Base-by-base conservation (phyloP, 1,140 invertebrate genomes). In the Spodoptera frugiperda region DNA sequence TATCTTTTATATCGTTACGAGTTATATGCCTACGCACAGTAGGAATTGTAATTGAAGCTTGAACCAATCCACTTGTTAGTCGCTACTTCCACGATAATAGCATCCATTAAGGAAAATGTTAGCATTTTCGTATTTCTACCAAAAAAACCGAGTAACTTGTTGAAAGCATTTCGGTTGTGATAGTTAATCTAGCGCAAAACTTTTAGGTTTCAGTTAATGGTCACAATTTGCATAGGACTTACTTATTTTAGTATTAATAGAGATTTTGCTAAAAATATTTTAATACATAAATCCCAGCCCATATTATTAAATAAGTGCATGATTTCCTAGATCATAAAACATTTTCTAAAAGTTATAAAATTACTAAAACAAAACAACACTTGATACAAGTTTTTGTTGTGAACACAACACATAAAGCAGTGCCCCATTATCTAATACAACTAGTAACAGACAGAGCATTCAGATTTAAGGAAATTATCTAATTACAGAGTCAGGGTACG, bases 51-150 rank as follows among this genome's bases (percentile, higher is more conserved):
- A 77, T 77, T 77, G 70, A 74, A 77, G 48, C 54, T 71, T 21
- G n/a, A 71, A 79, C 75, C 75, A 80, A 74, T 77, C 49, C 76
- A 80, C 75, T 80, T 72, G 54, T 63, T 74, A 80, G 44, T 77
- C 55, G 70, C 70, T 74, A 77, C 67, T 80, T 77, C 48, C 59
- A 65, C 54, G 71, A 79, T 59, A 76, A 72, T 55, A 71, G 54
- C 55, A 12, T 63, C 78, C 75, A 80, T 80, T 80, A 77, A n/a
- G 73, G 53, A 74, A 46, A 59, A 77, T 63, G 48, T 65, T 71
- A 76, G 65, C 19, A 19, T 49, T 67, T 67, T 67, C 44, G 46
- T 67, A 67, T 67, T 48, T 67, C 44, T 17, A 48, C 44, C 12
- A 48, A 39, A 49, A 25, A 67, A 30, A 67, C 21, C 17, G 19